These are phyloP conservation scores for Dicycla oo DNA, from an alignment of 2,888 invertebrate species.

Conservation along the genomic window DNA sequence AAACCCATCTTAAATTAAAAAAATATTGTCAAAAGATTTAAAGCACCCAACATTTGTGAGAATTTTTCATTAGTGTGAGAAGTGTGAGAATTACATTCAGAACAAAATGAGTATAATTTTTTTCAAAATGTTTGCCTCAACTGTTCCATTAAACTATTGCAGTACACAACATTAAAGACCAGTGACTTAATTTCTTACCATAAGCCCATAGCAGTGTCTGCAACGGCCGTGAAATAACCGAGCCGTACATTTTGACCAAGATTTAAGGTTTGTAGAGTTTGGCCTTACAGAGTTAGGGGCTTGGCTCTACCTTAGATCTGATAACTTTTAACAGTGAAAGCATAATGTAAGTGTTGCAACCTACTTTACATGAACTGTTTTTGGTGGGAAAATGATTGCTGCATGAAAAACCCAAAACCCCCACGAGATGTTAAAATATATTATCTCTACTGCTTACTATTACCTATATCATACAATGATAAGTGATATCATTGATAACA, in stretches of 20 bases:
- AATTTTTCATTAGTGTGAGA: no score
- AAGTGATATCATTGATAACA: slow-evolving; percentile 20
- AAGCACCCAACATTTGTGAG: no score
- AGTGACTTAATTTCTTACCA: no score
- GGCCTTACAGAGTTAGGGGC: neutral
- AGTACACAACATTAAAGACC: no score
- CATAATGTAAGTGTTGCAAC: neutral
- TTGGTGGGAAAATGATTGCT: neutral
- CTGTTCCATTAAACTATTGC: no score
- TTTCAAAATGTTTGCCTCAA: no score
- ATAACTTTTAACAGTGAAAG: neutral
- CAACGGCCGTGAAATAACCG: no score
- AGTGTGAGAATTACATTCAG: no score
- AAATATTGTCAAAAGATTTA: no score
- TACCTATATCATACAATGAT: slow-evolving; percentile 18
- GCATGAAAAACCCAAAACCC: neutral
- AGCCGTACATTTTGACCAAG: neutral
- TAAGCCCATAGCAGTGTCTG: no score
- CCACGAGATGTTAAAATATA: neutral
- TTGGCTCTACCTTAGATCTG: neutral
- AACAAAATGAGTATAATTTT: no score
- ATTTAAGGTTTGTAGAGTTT: neutral
- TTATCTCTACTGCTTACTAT: slow-evolving; percentile 4
- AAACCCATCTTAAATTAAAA: no score
- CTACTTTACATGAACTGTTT: neutral